Conservation (phyloP, 92 coral and sea anemone species). For the Porites cylindrica region DNA sequence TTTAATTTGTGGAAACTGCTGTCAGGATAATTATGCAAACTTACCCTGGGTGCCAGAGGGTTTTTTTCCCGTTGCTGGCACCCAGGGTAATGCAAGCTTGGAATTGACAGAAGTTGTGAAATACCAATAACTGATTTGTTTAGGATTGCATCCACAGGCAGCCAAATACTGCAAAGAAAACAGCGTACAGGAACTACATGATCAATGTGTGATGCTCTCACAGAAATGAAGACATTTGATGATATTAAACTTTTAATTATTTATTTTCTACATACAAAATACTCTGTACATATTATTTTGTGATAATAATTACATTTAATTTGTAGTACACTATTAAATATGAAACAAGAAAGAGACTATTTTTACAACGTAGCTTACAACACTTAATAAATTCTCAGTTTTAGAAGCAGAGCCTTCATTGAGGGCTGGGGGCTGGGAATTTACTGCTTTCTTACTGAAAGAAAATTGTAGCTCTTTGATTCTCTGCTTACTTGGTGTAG, state of each 20-base stretch:
- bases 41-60: too few relatives aligned
- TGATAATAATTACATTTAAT: too few relatives aligned
- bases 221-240: background rate
- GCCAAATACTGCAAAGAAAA: slow-evolving; percentile 71
- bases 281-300: background rate
- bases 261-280: background rate
- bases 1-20: too few relatives aligned
- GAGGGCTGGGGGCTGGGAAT: too few relatives aligned
- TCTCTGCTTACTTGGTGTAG: too few relatives aligned
- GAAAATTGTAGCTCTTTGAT: too few relatives aligned
- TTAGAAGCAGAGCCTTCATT: too few relatives aligned
- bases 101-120: too few relatives aligned
- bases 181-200: slow-evolving; percentile 25
- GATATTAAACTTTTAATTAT: background rate
- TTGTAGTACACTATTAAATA: background rate
- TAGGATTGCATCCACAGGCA: slow-evolving; percentile 52
- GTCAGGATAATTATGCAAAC: too few relatives aligned
- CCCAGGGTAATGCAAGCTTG: too few relatives aligned
- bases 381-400: background rate
- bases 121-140: background rate
- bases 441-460: too few relatives aligned
- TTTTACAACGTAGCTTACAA: background rate
- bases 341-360: background rate
- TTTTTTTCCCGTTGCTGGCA: too few relatives aligned
- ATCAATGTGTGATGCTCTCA: slow-evolving; percentile 24